These are phyloP conservation scores for Verasper variegatus DNA, from an alignment of 2,113 vertebrate species.

Conservation along the genomic window DNA sequence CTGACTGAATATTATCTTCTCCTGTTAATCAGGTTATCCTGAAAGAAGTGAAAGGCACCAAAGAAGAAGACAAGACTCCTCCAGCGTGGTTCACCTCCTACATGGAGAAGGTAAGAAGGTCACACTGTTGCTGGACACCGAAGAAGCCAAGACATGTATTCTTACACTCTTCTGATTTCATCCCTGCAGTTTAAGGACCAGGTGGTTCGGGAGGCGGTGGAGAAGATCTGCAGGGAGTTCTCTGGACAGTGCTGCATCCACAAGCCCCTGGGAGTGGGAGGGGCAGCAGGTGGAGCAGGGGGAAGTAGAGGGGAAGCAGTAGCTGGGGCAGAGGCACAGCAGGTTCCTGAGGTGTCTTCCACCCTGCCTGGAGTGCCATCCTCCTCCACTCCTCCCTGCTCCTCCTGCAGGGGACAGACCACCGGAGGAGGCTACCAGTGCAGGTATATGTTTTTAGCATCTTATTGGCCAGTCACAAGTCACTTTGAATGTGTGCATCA, in stretches of 20 bases:
- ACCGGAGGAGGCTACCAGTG: conserved; percentile 94
- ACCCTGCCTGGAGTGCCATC: conserved; percentile 76
- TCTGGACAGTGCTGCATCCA: conserved; percentile 89
- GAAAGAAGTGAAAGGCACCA: conserved; percentile 80
- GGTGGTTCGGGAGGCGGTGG: conserved; percentile 93
- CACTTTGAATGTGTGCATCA: too few relatives aligned
- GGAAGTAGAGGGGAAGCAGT: conserved; percentile 55
- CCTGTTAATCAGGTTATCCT: conserved; percentile 70
- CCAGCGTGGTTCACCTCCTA: conserved; percentile 97
- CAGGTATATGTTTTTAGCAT: conserved; percentile 81
- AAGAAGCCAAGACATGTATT: too few relatives aligned
- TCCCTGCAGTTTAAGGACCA: conserved; percentile 91
- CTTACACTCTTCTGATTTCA: too few relatives aligned
- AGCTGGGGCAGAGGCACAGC: conserved; percentile 58
- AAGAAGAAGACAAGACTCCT: conserved; percentile 86
- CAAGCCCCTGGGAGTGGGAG: conserved; percentile 73
- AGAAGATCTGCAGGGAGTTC: conserved; percentile 92
- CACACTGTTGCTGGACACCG: neutral
- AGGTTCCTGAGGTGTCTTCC: conserved; percentile 74
- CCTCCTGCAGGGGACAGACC: conserved; percentile 88
- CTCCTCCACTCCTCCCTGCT: conserved; percentile 87
- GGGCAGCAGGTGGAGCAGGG: conserved; percentile 22
- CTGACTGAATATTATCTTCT: neutral
- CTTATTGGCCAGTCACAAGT: neutral
- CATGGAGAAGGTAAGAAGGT: conserved; percentile 88